These are phyloP conservation scores for Cephalotes varians DNA, from an alignment of 2,888 invertebrate genomes.

Conservation along the genomic window DNA sequence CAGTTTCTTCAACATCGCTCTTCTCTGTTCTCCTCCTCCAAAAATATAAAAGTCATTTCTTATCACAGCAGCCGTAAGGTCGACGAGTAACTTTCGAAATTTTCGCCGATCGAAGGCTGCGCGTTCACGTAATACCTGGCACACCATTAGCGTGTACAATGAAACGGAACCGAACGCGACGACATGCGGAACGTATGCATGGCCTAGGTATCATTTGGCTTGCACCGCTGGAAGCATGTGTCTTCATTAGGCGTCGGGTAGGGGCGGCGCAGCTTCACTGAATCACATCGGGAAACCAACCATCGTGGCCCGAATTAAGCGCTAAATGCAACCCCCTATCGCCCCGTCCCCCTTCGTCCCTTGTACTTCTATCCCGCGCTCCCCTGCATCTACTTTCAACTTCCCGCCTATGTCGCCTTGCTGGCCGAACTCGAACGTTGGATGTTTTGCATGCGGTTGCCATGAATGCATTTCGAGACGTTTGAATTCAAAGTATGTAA, in stretches of 20 bases:
- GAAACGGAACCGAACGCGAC: conserved; percentile 77
- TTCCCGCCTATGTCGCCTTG: conserved; percentile 65
- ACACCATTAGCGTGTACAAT: conserved; percentile 78
- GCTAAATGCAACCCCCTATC: conserved; percentile 78
- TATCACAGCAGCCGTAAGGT: conserved; percentile 22
- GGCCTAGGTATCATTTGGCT: conserved; percentile 80
- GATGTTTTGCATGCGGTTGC: conserved; percentile 80
- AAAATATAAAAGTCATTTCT: conserved; percentile 17
- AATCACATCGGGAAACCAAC: conserved; percentile 80
- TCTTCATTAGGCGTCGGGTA: conserved; percentile 80
- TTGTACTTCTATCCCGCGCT: conserved; percentile 46
- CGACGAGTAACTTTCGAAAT: conserved; percentile 49
- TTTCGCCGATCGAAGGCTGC: conserved; percentile 52
- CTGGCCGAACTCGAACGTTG: conserved; percentile 67
- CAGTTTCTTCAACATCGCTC: not conserved
- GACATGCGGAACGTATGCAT: conserved; percentile 78
- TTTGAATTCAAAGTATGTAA: conserved; percentile 74
- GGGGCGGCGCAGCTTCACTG: conserved; percentile 77
- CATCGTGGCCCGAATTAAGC: conserved; percentile 80
- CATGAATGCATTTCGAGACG: conserved; percentile 78
- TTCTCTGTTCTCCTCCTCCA: not conserved
- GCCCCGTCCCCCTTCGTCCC: conserved; percentile 34
- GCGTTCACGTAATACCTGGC: conserved; percentile 41
- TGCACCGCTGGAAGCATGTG: conserved; percentile 79
- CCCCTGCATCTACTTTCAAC: conserved; percentile 70